Conservation (phyloP, 2,888 invertebrate species). For the Ormyrus rosae region DNA sequence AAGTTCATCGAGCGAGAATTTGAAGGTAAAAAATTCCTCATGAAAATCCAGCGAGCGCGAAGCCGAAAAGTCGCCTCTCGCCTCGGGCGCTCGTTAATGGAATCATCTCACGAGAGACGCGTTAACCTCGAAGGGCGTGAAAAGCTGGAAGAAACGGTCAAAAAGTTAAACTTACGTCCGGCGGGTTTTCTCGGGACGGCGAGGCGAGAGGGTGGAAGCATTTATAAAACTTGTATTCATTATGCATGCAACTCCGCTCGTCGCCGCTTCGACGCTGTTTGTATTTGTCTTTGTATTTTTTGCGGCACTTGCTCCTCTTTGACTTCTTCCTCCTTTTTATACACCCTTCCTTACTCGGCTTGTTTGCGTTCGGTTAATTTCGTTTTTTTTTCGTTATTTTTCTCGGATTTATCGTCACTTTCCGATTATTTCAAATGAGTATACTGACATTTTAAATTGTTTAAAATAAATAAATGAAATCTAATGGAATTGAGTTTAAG, state of each 20-base stretch:
- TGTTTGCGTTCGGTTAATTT: background rate
- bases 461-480: too few relatives aligned
- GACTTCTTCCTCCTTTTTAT: background rate
- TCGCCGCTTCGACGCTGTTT: slow-evolving; percentile 45
- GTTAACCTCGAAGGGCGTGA: background rate
- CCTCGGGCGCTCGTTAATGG: slow-evolving; percentile 17
- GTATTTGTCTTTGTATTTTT: slow-evolving; percentile 57
- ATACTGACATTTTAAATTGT: too few relatives aligned
- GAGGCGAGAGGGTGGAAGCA: background rate
- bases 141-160: background rate
- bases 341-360: background rate
- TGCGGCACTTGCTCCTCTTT: background rate
- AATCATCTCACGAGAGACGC: slow-evolving; percentile 8
- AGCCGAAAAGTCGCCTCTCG: background rate
- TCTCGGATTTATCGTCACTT: too few relatives aligned
- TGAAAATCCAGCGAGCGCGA: too few relatives aligned
- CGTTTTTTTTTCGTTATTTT: too few relatives aligned
- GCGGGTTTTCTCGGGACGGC: slow-evolving; percentile 20
- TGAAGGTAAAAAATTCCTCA: too few relatives aligned
- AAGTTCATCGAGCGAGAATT: too few relatives aligned
- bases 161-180: slow-evolving; percentile 26
- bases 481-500: too few relatives aligned
- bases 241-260: slow-evolving; percentile 67
- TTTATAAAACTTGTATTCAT: slow-evolving; percentile 62
- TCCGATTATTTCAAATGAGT: too few relatives aligned